phyloP scores from a whole-genome alignment of 2,797 vertebrate species.

The Clarias laeviceps region DNA sequence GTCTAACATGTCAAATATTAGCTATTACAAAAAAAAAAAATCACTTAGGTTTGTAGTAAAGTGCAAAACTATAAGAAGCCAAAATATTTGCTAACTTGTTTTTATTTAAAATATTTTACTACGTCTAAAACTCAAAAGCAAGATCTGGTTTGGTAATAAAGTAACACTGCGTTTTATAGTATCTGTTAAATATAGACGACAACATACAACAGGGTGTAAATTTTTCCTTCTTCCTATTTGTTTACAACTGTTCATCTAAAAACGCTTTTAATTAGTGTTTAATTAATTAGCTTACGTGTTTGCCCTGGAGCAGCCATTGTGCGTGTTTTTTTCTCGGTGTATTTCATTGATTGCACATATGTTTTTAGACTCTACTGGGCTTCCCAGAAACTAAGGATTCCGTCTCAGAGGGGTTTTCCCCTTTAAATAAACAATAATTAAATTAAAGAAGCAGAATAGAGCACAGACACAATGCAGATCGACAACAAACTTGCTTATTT shows the following conservation, averaged over 20 bases:
- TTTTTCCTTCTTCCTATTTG: not conserved
- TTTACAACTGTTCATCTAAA: not conserved
- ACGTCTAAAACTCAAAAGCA: not conserved
- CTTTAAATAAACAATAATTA: conserved; percentile 17
- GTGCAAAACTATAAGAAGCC: not conserved
- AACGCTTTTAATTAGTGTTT: not conserved
- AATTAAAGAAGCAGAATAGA: conserved; percentile 5
- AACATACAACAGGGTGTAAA: not conserved
- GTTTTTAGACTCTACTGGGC: not conserved
- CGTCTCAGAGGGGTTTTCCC: conserved; percentile 12
- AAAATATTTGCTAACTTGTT: too few relatives aligned
- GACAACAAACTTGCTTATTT: conserved; percentile 19
- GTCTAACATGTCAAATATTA: not conserved
- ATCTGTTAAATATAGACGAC: not conserved
- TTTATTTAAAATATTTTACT: not conserved
- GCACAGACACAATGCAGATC: not conserved
- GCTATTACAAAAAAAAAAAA: too few relatives aligned
- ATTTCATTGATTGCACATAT: not conserved
- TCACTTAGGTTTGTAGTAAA: not conserved
- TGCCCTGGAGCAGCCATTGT: not conserved
- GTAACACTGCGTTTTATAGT: not conserved
- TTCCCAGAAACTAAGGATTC: not conserved
- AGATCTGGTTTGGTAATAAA: not conserved
- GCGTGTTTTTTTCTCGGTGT: not conserved
- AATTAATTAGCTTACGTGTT: conserved; percentile 4